These are phyloP conservation scores for Scelioninae gen. 1 DNA, from an alignment of 2,888 invertebrate species.

Conservation along the genomic window DNA sequence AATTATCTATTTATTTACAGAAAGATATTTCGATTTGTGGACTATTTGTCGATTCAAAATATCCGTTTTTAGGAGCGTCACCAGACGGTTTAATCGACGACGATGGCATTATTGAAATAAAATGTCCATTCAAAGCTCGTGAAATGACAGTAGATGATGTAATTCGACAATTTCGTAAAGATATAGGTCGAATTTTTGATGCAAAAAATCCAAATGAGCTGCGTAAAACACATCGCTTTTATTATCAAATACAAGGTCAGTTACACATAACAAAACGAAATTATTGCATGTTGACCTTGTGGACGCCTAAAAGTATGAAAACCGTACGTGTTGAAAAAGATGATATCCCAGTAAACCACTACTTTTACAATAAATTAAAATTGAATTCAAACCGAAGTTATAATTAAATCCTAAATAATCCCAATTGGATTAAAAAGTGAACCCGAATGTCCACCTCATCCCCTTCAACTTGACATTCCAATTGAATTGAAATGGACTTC, in stretches of 20 bases:
- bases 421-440: neutral
- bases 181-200: too few species aligned
- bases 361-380: neutral
- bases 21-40: conserved; percentile 36
- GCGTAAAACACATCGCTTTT: too few species aligned
- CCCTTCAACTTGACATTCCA: neutral
- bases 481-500: conserved; percentile 5
- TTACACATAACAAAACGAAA: conserved; percentile 8
- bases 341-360: neutral
- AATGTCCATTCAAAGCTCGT: neutral
- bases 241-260: conserved; percentile 17
- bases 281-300: conserved; percentile 9
- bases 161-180: too few species aligned
- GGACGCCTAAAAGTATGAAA: neutral
- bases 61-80: neutral
- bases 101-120: neutral
- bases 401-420: neutral
- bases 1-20: conserved; percentile 13
- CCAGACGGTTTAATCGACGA: conserved; percentile 1
- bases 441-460: neutral
- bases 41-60: conserved; percentile 35
- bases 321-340: conserved; percentile 6
- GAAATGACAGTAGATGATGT: neutral
- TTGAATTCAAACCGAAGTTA: neutral
- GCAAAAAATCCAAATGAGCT: too few species aligned